phyloP scores from a whole-genome alignment of 2,797 vertebrate genomes.

The Smutsia gigantea region DNA sequence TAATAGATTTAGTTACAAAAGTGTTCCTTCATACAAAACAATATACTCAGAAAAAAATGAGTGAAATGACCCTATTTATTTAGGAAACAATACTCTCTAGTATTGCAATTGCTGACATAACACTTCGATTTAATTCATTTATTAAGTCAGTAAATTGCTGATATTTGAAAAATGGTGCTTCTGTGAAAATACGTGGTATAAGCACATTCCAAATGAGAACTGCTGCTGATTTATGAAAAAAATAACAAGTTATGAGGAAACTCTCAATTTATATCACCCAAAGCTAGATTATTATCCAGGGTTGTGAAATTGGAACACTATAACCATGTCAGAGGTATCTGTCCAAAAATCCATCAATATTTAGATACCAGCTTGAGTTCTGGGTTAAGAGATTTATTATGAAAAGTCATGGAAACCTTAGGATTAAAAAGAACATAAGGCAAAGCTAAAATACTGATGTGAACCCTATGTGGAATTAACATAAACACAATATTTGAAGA shows the following conservation, averaged over 20 bases:
- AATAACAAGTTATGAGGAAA: neutral
- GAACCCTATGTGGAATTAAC: neutral
- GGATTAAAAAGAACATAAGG: neutral
- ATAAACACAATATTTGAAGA: neutral
- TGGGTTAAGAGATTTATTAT: neutral
- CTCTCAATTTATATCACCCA: neutral
- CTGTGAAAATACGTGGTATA: neutral
- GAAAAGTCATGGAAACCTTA: neutral
- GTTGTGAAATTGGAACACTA: neutral
- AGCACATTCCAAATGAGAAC: neutral
- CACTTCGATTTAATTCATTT: no score
- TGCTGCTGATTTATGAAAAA: neutral
- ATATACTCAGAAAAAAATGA: neutral
- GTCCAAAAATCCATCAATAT: neutral
- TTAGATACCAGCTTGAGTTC: neutral
- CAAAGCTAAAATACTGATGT: neutral
- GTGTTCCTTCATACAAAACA: neutral
- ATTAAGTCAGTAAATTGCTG: neutral
- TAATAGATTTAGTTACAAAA: neutral
- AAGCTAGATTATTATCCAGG: neutral
- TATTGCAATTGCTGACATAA: neutral
- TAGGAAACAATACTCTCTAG: neutral
- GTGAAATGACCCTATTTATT: neutral
- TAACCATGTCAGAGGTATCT: neutral
- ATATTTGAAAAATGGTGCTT: conserved; percentile 28